A percentile compares a stretch with the other conserved stretches of the same genome.
phyloP scores from a whole-genome alignment of 1,140 invertebrate species.

The Bombus turneri region DNA sequence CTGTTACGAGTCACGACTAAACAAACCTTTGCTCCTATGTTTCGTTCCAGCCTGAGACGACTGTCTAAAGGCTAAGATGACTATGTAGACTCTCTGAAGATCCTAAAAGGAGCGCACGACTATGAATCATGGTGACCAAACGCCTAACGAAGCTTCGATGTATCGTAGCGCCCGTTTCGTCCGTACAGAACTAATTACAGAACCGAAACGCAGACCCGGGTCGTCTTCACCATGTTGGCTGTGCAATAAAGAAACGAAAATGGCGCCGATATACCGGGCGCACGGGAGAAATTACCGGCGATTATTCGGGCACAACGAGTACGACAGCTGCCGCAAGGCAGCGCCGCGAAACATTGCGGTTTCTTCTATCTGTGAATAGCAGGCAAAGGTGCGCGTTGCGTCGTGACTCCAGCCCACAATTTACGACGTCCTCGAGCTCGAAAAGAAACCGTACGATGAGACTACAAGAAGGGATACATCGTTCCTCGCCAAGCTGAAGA shows the following conservation, averaged over 20 bases:
- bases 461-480: conserved; percentile 44
- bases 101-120: background rate
- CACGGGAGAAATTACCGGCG: conserved; percentile 4
- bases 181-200: conserved; percentile 13
- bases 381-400: conserved; percentile 45
- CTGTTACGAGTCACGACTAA: too few species aligned
- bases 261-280: background rate
- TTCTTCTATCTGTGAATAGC: conserved; percentile 58
- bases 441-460: conserved; percentile 39
- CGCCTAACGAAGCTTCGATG: background rate
- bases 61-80: too few species aligned
- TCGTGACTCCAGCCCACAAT: conserved; percentile 38
- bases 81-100: background rate
- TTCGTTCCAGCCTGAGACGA: too few species aligned
- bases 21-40: too few species aligned
- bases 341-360: background rate
- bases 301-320: conserved; percentile 41
- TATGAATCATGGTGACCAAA: background rate
- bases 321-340: conserved; percentile 26
- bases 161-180: background rate
- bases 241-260: background rate
- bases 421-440: conserved; percentile 58
- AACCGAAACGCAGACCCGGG: background rate
- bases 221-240: background rate
- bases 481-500: conserved; percentile 44